Base-by-base conservation (phyloP, 2,888 invertebrate species). In the Blastobasis adustella region DNA sequence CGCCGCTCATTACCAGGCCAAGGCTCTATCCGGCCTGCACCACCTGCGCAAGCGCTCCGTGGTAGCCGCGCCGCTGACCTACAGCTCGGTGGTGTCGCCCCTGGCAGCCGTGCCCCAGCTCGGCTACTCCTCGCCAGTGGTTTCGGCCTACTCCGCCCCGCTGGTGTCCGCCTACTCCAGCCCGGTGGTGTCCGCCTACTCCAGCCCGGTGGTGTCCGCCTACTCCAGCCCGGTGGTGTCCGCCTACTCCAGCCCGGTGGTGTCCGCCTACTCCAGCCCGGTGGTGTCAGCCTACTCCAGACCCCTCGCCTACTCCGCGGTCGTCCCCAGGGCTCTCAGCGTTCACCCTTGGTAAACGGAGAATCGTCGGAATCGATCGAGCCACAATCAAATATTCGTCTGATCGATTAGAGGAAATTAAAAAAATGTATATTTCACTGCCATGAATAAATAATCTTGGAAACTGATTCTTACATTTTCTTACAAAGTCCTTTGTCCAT, bases 1-100 rank as follows among this genome's bases (percentile, higher is more conserved):
- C 52, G 79, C 79, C 48, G 81, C 78, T 7, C 88, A 86, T 73
- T 85, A 68, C 77, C 82, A 84, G 52, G 82, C 87, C 48, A 86
- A 85, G 70, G 85, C 84, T 49, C 66, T 84, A 54, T 73, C 82
- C 47, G 79, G 76, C 36, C 59, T 67, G 23, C 88, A 89, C 64
- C 81, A 83, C 52, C 73, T 89, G 50, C 69, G 68, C 65, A 89
- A 89, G 66, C 80, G 76, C 52, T 85, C 79, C 49, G 69, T 74
- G 8, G 58, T 66, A 7, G 66, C 69, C 56, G 69, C 67, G 40
- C 69, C 76, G 5, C 61, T 75, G 38, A 69, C 82, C 44, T 80
- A 80, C 63, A 75, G 79, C 58, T 67, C 76, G 1, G 79, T 88
- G 4, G 71, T 80, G 10, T 56, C 63, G 38, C 62, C 65, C 39